Conservation (phyloP, 2,888 invertebrate genomes). For the Trilocha varians region DNA sequence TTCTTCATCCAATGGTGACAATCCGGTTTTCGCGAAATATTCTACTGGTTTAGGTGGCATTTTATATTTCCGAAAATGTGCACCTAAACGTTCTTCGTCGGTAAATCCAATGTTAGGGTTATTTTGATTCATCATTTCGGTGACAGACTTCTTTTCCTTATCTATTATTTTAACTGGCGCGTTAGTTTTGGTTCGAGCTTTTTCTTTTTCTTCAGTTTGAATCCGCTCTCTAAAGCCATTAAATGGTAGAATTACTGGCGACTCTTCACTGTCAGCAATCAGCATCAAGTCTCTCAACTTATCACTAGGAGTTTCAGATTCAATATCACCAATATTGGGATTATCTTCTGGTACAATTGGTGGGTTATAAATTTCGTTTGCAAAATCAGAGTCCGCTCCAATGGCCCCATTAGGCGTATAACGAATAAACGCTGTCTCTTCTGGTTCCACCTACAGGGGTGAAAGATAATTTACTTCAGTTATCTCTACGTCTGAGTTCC, state of each 20-base stretch:
- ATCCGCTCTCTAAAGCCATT: slow-evolving; percentile 61
- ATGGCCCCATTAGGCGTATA: slow-evolving; percentile 80
- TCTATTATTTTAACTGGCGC: slow-evolving; percentile 29
- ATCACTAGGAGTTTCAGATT: slow-evolving; percentile 45
- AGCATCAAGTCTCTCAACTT: slow-evolving; percentile 54
- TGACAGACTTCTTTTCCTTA: slow-evolving; percentile 55
- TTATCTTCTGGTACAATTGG: slow-evolving; percentile 71
- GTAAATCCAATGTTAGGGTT: slow-evolving; percentile 42
- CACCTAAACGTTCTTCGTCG: slow-evolving; percentile 67
- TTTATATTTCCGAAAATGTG: slow-evolving; percentile 58
- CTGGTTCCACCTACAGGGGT: slow-evolving; percentile 67
- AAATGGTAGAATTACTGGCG: slow-evolving; percentile 53
- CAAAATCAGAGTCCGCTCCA: slow-evolving; percentile 76
- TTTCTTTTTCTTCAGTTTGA: slow-evolving; percentile 40
- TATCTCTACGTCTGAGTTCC: too few relatives aligned
- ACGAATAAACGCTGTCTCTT: slow-evolving; percentile 84
- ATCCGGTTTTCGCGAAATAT: slow-evolving; percentile 52
- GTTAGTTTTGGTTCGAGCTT: slow-evolving; percentile 18
- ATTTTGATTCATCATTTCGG: slow-evolving; percentile 25
- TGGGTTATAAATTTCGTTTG: slow-evolving; percentile 87
- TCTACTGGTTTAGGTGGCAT: slow-evolving; percentile 54
- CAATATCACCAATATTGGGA: slow-evolving; percentile 11
- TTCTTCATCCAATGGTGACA: slow-evolving; percentile 57
- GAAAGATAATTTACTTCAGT: background rate
- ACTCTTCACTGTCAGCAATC: slow-evolving; percentile 41